phyloP scores from a whole-genome alignment of 1,140 invertebrate species.

The Trichonephila clavata region DNA sequence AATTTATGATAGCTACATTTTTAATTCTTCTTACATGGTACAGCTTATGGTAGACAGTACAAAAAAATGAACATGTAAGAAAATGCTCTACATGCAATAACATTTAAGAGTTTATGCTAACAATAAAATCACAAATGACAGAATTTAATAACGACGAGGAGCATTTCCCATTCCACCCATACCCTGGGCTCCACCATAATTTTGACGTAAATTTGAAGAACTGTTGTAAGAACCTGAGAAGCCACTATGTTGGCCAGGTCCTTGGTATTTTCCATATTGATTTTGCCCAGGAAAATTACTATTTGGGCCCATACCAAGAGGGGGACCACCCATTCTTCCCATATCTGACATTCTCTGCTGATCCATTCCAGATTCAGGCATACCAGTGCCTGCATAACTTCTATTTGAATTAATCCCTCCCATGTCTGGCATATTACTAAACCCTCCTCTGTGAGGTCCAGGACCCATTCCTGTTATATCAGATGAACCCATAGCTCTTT shows the following conservation, averaged over 20 bases:
- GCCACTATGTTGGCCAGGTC: slow-evolving; percentile 8
- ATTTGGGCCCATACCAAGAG: slow-evolving; percentile 35
- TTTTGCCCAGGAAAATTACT: slow-evolving; percentile 35
- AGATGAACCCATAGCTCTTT: background rate
- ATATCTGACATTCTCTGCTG: slow-evolving; percentile 5
- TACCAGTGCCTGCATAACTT: background rate
- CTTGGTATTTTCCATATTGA: slow-evolving; percentile 61
- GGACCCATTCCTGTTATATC: background rate
- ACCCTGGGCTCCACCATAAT: slow-evolving; percentile 19
- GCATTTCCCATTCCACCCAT: slow-evolving; percentile 60
- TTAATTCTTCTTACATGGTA: background rate
- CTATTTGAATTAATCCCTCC: background rate
- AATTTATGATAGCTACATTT: background rate
- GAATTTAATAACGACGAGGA: slow-evolving; percentile 63
- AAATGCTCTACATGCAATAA: background rate
- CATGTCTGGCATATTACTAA: background rate
- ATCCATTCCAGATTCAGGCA: slow-evolving; percentile 21
- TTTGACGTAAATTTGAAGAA: slow-evolving; percentile 50
- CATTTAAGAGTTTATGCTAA: background rate
- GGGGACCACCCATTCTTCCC: slow-evolving; percentile 28
- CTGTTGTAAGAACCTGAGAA: slow-evolving; percentile 50
- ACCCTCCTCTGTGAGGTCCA: slow-evolving; percentile 20
- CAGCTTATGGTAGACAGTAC: background rate
- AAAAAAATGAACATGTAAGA: slow-evolving; percentile 19
- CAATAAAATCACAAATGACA: background rate